Conservation (phyloP, 1,140 invertebrate species). For the Stratiolaelaps scimitus region DNA sequence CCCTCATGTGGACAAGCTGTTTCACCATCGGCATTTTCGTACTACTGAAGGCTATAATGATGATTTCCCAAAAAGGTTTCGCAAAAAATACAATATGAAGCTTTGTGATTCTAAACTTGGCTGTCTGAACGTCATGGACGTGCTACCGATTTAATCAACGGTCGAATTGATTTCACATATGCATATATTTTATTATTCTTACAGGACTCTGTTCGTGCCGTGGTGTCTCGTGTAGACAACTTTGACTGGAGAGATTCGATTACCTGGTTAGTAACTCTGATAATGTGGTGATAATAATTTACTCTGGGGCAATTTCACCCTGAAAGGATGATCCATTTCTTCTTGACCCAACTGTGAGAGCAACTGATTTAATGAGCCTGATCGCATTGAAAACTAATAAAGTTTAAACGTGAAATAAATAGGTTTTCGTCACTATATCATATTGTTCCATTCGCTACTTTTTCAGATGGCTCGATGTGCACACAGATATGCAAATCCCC, state of each 20-base stretch:
- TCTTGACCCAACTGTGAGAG: constrained; percentile 18
- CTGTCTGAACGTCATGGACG: constrained; percentile 4
- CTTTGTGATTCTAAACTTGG: constrained; percentile 26
- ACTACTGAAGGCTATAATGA: constrained; percentile 2
- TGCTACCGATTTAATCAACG: neutral
- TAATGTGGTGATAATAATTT: too few species aligned
- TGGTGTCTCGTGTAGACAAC: neutral
- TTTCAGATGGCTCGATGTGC: neutral
- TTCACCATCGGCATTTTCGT: neutral
- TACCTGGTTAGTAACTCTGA: neutral
- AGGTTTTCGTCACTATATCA: neutral
- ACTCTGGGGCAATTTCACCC: neutral
- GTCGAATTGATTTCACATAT: neutral
- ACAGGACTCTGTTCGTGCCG: neutral
- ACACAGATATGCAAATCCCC: neutral
- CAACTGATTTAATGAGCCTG: constrained; percentile 28
- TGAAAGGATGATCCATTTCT: constrained; percentile 5
- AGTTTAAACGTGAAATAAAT: neutral
- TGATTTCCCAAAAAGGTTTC: constrained; percentile 22
- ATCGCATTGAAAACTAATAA: neutral
- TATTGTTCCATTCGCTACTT: neutral
- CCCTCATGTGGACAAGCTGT: neutral
- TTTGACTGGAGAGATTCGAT: too few species aligned
- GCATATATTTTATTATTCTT: neutral
- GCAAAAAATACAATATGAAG: neutral